Percentiles rank a stretch among this genome's conserved stretches.
Evolutionary conservation across 1,140 invertebrate species (phyloP).

Genomic region (Heliothis subflexa): DNA sequence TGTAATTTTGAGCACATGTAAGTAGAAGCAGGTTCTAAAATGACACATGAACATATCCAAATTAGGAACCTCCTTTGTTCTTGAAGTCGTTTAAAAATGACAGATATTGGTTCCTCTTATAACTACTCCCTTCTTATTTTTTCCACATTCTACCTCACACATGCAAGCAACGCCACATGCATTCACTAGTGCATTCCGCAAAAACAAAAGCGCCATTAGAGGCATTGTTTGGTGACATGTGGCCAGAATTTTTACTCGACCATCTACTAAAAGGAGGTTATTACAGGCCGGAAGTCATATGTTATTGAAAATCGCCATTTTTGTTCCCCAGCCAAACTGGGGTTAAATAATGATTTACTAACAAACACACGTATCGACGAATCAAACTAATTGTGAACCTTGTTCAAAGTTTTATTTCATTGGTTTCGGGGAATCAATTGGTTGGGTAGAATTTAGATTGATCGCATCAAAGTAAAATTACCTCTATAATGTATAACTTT

Average conservation of each 20-base stretch:
- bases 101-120: background rate
- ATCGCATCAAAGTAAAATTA: too few species aligned
- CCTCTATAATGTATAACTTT: too few species aligned
- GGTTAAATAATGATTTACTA: conserved; percentile 24
- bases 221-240: conserved; percentile 52
- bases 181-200: background rate
- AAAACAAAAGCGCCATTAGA: conserved; percentile 24
- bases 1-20: too few species aligned
- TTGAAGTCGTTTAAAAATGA: too few species aligned
- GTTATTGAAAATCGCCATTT: conserved; percentile 37
- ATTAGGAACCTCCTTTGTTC: too few species aligned
- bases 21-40: too few species aligned
- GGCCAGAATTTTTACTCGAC: conserved; percentile 39
- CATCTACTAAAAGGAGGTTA: conserved; percentile 3
- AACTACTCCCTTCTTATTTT: background rate
- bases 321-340: conserved; percentile 1
- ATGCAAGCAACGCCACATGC: background rate
- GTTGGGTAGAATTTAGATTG: too few species aligned
- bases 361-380: conserved; percentile 15
- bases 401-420: too few species aligned
- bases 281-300: conserved; percentile 30
- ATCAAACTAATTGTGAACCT: conserved; percentile 14
- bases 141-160: too few species aligned
- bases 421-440: too few species aligned
- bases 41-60: too few species aligned